Evolutionary conservation across 1,140 invertebrate genomes (phyloP).

Genomic region (Homalodisca vitripennis): DNA sequence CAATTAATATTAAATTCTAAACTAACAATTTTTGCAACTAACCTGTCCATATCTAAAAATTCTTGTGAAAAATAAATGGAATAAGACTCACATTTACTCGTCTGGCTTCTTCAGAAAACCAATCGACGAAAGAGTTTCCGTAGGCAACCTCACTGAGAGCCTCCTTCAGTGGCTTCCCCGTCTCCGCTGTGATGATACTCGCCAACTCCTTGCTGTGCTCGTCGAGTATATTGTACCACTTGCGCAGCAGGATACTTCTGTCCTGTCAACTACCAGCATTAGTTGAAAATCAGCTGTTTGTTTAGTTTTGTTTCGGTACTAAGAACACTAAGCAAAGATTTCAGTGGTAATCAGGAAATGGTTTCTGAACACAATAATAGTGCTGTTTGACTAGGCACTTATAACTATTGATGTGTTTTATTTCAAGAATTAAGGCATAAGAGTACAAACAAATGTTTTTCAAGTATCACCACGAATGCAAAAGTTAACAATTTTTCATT

Average conservation of each 20-base stretch:
- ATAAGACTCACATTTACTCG: conserved; percentile 64
- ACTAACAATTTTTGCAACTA: too few species aligned
- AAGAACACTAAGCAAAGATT: neutral
- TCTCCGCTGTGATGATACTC: conserved; percentile 81
- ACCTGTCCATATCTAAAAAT: too few species aligned
- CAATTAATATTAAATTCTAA: too few species aligned
- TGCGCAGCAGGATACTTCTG: neutral
- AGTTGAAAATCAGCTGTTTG: neutral
- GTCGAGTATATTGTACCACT: conserved; percentile 71
- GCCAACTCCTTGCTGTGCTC: conserved; percentile 76
- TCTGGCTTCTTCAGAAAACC: conserved; percentile 93
- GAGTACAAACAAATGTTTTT: neutral
- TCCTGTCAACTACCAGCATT: conserved; percentile 1
- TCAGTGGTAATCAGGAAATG: neutral
- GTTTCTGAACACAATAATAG: neutral
- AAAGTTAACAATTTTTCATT: too few species aligned
- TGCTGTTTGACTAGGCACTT: neutral
- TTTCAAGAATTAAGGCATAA: neutral
- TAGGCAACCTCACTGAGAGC: conserved; percentile 87
- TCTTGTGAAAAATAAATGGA: too few species aligned
- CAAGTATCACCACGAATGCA: too few species aligned
- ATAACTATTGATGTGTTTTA: neutral
- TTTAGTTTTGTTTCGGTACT: too few species aligned
- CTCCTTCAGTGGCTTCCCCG: conserved; percentile 91
- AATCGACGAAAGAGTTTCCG: conserved; percentile 93